Evolutionary conservation across 2,888 invertebrate species (phyloP).

Genomic region (Clepsis dumicolana): DNA sequence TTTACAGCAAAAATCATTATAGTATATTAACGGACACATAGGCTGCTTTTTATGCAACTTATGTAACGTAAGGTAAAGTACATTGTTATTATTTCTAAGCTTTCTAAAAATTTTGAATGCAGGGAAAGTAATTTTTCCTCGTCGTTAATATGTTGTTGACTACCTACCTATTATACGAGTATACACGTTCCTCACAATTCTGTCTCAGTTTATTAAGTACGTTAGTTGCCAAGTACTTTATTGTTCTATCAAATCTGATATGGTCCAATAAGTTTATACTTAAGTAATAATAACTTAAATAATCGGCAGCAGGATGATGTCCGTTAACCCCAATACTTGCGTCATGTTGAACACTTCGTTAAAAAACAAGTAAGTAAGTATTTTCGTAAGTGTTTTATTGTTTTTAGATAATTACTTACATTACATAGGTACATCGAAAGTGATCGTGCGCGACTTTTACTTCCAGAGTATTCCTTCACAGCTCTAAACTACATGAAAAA

Average conservation of each 20-base stretch:
- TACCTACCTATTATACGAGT: too few relatives aligned
- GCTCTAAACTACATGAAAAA: too few relatives aligned
- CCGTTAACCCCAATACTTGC: slow-evolving; percentile 5
- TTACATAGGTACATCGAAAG: not conserved
- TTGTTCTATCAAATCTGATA: not conserved
- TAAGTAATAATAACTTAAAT: not conserved
- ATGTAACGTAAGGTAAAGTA: too few relatives aligned
- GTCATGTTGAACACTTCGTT: not conserved
- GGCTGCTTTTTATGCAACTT: too few relatives aligned
- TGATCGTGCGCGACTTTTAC: not conserved
- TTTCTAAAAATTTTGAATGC: too few relatives aligned
- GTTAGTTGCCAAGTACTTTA: not conserved
- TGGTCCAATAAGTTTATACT: not conserved
- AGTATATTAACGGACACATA: too few relatives aligned
- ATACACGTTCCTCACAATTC: too few relatives aligned
- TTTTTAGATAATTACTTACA: not conserved
- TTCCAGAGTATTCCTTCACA: too few relatives aligned
- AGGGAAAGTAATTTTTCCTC: too few relatives aligned
- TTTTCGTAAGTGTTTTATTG: slow-evolving; percentile 1
- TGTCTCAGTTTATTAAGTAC: not conserved
- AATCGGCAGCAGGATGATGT: not conserved
- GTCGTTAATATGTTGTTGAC: too few relatives aligned
- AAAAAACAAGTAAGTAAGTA: not conserved
- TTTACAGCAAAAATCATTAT: too few relatives aligned
- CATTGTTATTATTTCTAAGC: too few relatives aligned